A percentile compares a stretch with the other conserved stretches of the same genome.
These are phyloP conservation scores for Takifugu rubripes DNA, from an alignment of 2,797 vertebrate genomes.

Conservation along the genomic window DNA sequence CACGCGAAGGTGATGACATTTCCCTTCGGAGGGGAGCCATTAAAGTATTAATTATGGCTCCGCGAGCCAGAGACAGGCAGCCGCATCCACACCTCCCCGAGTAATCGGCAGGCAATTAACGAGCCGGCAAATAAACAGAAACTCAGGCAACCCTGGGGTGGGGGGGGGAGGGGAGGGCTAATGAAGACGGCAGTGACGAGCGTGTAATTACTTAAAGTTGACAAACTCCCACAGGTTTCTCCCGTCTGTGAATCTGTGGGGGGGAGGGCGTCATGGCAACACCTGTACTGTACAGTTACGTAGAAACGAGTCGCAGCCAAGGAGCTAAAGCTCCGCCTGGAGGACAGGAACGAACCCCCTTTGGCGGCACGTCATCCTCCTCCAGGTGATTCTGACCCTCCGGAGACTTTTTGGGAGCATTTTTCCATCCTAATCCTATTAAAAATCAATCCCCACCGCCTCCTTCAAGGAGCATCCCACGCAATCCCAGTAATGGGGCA, in stretches of 20 bases:
- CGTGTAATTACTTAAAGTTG: constrained; percentile 63
- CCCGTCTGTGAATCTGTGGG: constrained; percentile 34
- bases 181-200: constrained; percentile 46
- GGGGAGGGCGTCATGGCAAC: background rate
- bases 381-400: constrained; percentile 38
- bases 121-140: constrained; percentile 71
- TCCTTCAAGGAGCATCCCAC: constrained; percentile 55
- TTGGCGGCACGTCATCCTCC: constrained; percentile 14
- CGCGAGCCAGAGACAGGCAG: constrained; percentile 66
- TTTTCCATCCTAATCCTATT: constrained; percentile 56
- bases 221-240: constrained; percentile 43
- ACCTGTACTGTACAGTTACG: constrained; percentile 10
- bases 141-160: constrained; percentile 55
- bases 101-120: constrained; percentile 83
- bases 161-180: constrained; percentile 9
- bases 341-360: background rate
- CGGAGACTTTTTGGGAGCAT: constrained; percentile 29
- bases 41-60: constrained; percentile 76
- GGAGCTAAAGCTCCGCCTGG: constrained; percentile 2
- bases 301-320: constrained; percentile 10
- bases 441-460: constrained; percentile 55
- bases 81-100: constrained; percentile 65
- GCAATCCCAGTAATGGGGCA: constrained; percentile 62
- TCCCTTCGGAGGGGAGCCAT: constrained; percentile 60
- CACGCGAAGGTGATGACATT: constrained; percentile 56